Base-by-base conservation (phyloP, 2,113 vertebrate genomes). In the Origma solitaria region DNA sequence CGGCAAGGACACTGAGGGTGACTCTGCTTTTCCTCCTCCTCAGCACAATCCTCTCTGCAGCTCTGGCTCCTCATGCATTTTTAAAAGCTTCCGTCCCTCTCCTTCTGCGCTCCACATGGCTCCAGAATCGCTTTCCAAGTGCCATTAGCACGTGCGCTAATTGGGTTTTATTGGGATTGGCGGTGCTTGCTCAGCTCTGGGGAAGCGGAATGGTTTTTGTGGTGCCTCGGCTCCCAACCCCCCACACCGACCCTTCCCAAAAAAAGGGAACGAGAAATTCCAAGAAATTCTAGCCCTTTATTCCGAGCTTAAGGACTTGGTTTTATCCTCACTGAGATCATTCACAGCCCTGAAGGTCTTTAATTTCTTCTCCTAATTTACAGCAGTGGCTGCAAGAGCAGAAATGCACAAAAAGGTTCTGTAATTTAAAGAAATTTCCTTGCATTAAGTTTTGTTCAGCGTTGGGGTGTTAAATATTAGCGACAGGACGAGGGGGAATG, bases 31-130 rank as follows among this genome's bases (percentile, higher is more conserved):
- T 69, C 68, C 15, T 35, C 64, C 56, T 16, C 38, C 22, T 53
- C 28, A 13, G 44, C 88, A 82, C 2, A 65, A 73, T 14, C 53
- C 44, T 75, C 79, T 68, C 38, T 11, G 40, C 77, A 60, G 73
- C 77, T 71, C 91, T n/a, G 76, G 71, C 76, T 89, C 78, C 79
- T 95, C 88, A 76, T 76, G 45, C 42, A 75, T 92, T 82, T 94
- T 91, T 87, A 72, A 86, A 85, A 49, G n/a, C 80, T 86, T 73
- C 85, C 3, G 1, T 30, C 42, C 15, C 75, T n/a, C 47, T 65
- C 58, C 75, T 94, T 53, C 57, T 50, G 69, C 17, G 62, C 60
- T 82, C 53, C 30, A 11, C 49, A 37, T 5, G 53, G 65, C 86
- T 53, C 73, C 23, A 11, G 38, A 82, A 58, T 44, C 42, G 5